Evolutionary conservation across 2,797 vertebrate genomes (phyloP).

Genomic region (Coracias cyanogaster): DNA sequence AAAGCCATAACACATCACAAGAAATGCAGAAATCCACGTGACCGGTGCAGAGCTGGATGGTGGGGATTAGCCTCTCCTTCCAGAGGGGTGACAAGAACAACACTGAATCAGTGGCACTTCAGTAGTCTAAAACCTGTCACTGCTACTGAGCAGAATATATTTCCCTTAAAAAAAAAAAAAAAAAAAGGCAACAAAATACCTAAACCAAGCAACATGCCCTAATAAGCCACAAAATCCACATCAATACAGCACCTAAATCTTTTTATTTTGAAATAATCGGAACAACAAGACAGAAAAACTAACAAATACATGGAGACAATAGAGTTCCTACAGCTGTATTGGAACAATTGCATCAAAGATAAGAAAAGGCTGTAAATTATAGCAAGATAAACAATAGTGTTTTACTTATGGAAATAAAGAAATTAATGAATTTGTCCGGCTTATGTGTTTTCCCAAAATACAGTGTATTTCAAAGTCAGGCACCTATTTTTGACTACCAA

Average conservation of each 20-base stretch:
- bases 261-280: not conserved
- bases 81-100: not conserved
- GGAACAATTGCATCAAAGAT: not conserved
- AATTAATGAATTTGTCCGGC: not conserved
- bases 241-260: not conserved
- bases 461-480: not conserved
- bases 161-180: not conserved
- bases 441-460: not conserved
- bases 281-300: not conserved
- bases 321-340: not conserved
- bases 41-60: not conserved
- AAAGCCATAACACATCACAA: not conserved
- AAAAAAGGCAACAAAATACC: not conserved
- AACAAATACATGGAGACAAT: not conserved
- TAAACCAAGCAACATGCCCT: not conserved
- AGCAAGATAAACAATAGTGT: not conserved
- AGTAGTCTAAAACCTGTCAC: not conserved
- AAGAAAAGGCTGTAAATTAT: not conserved
- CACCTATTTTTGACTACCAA: not conserved
- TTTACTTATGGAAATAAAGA: not conserved
- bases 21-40: not conserved
- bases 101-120: not conserved
- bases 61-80: not conserved
- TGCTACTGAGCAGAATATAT: not conserved
- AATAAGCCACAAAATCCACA: not conserved